Conservation (phyloP, 1,140 invertebrate genomes). For the Conus betulinus region DNA sequence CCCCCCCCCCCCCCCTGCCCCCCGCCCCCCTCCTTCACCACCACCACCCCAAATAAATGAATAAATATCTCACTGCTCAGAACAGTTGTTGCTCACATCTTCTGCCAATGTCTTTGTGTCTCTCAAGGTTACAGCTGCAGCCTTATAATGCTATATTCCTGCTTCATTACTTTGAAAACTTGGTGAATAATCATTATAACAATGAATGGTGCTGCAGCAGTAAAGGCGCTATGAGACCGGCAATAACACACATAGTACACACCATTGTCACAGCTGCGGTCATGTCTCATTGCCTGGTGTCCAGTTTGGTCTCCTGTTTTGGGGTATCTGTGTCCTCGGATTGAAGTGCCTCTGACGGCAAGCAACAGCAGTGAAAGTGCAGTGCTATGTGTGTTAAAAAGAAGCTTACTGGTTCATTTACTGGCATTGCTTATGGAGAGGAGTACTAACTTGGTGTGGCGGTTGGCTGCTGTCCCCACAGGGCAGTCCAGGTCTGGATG, state of each 20-base stretch:
- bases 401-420: not conserved
- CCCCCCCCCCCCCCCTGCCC: too few species aligned
- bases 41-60: too few species aligned
- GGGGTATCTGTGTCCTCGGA: too few species aligned
- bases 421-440: not conserved
- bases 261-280: not conserved
- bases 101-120: not conserved
- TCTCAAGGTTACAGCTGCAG: not conserved
- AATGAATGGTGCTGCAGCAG: not conserved
- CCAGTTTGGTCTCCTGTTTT: not conserved
- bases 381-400: not conserved
- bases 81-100: not conserved
- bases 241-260: not conserved
- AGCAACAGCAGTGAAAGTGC: too few species aligned
- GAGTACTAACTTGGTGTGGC: conserved; percentile 4
- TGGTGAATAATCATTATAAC: not conserved
- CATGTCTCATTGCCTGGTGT: not conserved
- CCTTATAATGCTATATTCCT: not conserved
- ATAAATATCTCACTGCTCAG: not conserved
- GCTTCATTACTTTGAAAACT: not conserved
- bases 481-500: conserved; percentile 96
- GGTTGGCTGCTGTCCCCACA: conserved; percentile 50
- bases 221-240: not conserved
- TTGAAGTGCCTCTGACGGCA: too few species aligned
- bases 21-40: too few species aligned